These are phyloP conservation scores for Ochropleura plecta DNA, from an alignment of 2,888 invertebrate genomes.

Conservation along the genomic window DNA sequence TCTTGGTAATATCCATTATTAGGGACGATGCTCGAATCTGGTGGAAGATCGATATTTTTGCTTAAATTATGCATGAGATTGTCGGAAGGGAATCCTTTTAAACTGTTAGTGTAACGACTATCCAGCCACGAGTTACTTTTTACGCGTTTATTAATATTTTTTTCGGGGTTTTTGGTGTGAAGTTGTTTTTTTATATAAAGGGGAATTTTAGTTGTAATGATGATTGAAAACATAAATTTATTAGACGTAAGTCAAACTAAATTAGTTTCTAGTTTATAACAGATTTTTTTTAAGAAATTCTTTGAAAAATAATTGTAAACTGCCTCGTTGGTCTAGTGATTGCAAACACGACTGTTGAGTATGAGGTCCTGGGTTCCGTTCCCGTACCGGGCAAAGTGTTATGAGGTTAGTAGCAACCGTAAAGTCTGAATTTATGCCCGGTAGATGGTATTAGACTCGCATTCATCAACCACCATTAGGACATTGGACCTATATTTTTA, in stretches of 20 bases:
- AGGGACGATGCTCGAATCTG: constrained; percentile 64
- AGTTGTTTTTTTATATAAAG: not conserved
- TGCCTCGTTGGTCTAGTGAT: too few species aligned
- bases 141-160: constrained; percentile 52
- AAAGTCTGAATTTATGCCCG: too few species aligned
- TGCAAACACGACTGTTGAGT: too few species aligned
- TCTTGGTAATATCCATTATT: constrained; percentile 70
- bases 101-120: constrained; percentile 69
- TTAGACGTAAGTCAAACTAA: not conserved
- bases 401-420: too few species aligned
- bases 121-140: constrained; percentile 53
- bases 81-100: constrained; percentile 70
- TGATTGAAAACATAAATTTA: not conserved
- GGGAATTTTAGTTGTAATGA: not conserved
- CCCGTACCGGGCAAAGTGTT: too few species aligned
- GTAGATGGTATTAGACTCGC: too few species aligned
- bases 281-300: not conserved
- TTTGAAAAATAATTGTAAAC: not conserved
- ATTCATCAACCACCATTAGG: too few species aligned
- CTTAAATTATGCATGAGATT: constrained; percentile 77
- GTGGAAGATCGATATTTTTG: constrained; percentile 70
- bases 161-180: not conserved
- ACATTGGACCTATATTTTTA: too few species aligned
- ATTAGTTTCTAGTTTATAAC: not conserved
- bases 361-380: too few species aligned